Percentiles rank a stretch among this genome's conserved stretches.
Conservation (phyloP, 2,888 invertebrate species). For the Cryptocephalus moraei region DNA sequence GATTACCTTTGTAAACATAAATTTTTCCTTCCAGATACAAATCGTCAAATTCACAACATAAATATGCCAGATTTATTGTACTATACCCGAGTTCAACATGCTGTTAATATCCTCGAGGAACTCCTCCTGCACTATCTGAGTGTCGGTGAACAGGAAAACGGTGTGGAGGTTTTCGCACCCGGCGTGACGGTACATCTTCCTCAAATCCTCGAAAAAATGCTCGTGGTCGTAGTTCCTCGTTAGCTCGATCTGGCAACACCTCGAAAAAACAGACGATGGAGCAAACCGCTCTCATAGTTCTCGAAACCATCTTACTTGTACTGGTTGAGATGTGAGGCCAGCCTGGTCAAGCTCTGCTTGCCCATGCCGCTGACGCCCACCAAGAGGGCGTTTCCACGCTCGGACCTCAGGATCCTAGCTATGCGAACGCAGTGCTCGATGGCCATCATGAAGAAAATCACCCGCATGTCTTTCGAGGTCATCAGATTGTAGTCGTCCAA, state of each 20-base stretch:
- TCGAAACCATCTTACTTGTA: constrained; percentile 47
- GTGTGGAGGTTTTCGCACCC: constrained; percentile 65
- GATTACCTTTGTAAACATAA: too few species aligned
- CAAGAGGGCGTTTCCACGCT: constrained; percentile 79
- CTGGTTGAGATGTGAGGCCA: constrained; percentile 76
- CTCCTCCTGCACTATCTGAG: constrained; percentile 82
- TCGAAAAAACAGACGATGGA: constrained; percentile 23
- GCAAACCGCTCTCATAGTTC: neutral
- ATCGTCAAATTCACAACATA: too few species aligned
- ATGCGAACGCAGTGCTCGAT: constrained; percentile 81
- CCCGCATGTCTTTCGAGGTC: constrained; percentile 67
- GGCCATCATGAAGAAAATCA: constrained; percentile 84
- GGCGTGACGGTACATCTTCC: constrained; percentile 67
- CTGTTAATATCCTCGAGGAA: constrained; percentile 90
- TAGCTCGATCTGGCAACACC: constrained; percentile 82
- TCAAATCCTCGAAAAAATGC: constrained; percentile 78
- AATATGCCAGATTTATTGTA: too few species aligned
- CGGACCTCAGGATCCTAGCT: constrained; percentile 72
- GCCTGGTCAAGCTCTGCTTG: constrained; percentile 74
- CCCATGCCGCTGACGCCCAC: constrained; percentile 89
- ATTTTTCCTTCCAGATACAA: too few species aligned
- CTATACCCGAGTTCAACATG: constrained; percentile 71
- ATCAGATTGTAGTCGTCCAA: constrained; percentile 74
- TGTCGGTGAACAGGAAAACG: constrained; percentile 82
- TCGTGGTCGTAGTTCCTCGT: constrained; percentile 73